Conservation (phyloP, 2,888 invertebrate species). For the Acleris laterana region DNA sequence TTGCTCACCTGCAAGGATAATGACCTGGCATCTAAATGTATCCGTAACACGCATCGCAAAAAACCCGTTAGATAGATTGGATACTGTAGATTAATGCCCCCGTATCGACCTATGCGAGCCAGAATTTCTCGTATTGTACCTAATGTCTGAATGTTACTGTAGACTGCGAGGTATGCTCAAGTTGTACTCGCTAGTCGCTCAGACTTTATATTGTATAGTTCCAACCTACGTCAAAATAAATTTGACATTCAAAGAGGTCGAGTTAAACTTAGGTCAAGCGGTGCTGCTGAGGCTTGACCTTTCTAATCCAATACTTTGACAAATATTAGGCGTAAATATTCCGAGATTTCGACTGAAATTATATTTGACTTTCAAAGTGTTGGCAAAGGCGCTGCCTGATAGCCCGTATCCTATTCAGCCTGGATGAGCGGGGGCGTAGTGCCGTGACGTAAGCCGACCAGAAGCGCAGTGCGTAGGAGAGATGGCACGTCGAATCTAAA, state of each 20-base stretch:
- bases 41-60: conserved; percentile 13
- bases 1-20: conserved; percentile 23
- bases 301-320: conserved; percentile 13
- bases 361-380: neutral
- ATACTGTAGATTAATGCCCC: conserved; percentile 30
- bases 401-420: conserved; percentile 20
- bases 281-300: conserved; percentile 8
- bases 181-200: neutral
- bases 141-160: conserved; percentile 9
- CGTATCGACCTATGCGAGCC: conserved; percentile 22
- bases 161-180: neutral
- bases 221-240: neutral
- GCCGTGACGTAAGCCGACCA: conserved; percentile 28
- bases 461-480: conserved; percentile 36
- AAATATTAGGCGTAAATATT: conserved; percentile 1
- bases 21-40: conserved; percentile 31
- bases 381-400: conserved; percentile 5
- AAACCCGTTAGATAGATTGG: conserved; percentile 30
- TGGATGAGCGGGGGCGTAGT: conserved; percentile 20
- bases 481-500: conserved; percentile 15
- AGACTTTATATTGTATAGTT: neutral
- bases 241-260: conserved; percentile 28
- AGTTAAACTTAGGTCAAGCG: conserved; percentile 11
- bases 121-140: conserved; percentile 24
- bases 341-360: neutral